phyloP scores from a whole-genome alignment of 2,888 invertebrate species.

The Alcis repandata region DNA sequence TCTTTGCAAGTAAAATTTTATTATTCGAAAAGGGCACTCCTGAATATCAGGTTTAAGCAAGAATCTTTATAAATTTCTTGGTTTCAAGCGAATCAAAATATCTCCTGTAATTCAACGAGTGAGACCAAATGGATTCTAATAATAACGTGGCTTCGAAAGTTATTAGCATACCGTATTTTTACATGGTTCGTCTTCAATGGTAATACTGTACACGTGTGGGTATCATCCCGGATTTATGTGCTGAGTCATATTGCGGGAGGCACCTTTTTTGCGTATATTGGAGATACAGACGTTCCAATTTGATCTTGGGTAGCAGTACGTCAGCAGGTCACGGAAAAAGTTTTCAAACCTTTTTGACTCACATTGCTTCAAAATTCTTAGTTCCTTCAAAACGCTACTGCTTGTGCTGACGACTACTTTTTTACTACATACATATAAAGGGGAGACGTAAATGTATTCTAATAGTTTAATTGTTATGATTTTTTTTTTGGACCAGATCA shows the following conservation, averaged over 20 bases:
- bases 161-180: slow-evolving; percentile 28
- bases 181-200: slow-evolving; percentile 28
- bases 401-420: too few relatives aligned
- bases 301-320: slow-evolving; percentile 49
- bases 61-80: too few relatives aligned
- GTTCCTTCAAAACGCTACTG: too few relatives aligned
- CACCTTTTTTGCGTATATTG: slow-evolving; percentile 44
- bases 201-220: slow-evolving; percentile 18
- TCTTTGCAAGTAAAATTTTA: slow-evolving; percentile 56
- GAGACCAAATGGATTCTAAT: slow-evolving; percentile 17
- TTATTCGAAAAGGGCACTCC: slow-evolving; percentile 57
- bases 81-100: slow-evolving; percentile 3
- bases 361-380: neutral
- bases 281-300: slow-evolving; percentile 51
- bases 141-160: slow-evolving; percentile 13
- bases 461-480: too few relatives aligned
- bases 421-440: too few relatives aligned
- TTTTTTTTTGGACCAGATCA: too few relatives aligned
- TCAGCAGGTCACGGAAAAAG: slow-evolving; percentile 56
- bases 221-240: slow-evolving; percentile 49
- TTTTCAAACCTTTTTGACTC: slow-evolving; percentile 47
- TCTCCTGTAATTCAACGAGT: slow-evolving; percentile 2
- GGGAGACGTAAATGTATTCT: too few relatives aligned
- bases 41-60: slow-evolving; percentile 1
- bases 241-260: slow-evolving; percentile 53